Evolutionary conservation across 1,140 invertebrate genomes (phyloP), one percentile per base, ranked within the genome.

Genomic region (Drosophila micromelanica): DNA sequence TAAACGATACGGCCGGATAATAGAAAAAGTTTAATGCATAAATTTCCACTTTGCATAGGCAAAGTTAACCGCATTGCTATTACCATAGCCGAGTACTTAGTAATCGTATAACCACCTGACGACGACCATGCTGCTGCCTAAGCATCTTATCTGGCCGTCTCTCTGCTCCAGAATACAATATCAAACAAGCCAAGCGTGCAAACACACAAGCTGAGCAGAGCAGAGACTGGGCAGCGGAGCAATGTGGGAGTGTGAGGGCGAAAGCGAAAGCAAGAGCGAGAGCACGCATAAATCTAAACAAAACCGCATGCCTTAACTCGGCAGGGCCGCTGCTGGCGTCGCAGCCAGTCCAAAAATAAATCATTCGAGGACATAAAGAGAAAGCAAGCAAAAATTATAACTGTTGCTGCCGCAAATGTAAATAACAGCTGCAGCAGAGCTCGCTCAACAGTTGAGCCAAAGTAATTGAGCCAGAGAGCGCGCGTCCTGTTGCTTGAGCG

Each of bases 371-470:
- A 87, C 82, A 89, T 79, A 87, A 89, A 87, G 70, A 64, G 84
- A 82, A 87, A 64, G 75, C 84, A 89, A 85, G 82, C 82, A 87
- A 87, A 86, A 87, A 78, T 87, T 82, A 87, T 87, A 87, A 87
- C 82, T 87, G 82, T 87, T 87, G 82, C 82, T 89, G 81, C 70
- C 78, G 59, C 78, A 87, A 73, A 82, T 82, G 82, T 87, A 82
- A 87, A 89, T 87, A 87, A 89, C 76, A 85, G 76, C 77, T 60
- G 64, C 77, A 80, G 84, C 48, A 20, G 76, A 62, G 72, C 61
- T 42, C 61, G 54, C 69, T 72, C 62, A 72, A 72, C 62, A 72
- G 62, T 59, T 72, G 69, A 72, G 13, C 37, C 30, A 9, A 8
- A 54, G 63, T 27, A 27, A 27, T 0, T 27, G 27, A 27, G 13